A percentile compares a stretch with the other conserved stretches of the same genome.
Conservation (phyloP, 2,113 vertebrate genomes). For the Serilophus lunatus region DNA sequence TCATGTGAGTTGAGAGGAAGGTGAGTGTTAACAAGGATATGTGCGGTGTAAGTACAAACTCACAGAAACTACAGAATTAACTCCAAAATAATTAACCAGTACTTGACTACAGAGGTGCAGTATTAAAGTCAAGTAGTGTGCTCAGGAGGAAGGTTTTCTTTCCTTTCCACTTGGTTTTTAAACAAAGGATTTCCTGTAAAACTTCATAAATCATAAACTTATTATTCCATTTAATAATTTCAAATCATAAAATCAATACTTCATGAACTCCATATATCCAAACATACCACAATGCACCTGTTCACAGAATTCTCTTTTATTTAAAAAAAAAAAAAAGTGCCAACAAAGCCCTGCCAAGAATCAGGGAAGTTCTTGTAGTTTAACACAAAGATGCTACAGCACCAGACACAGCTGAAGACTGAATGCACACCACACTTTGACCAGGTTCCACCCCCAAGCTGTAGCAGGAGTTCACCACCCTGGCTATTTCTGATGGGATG, state of each 20-base stretch:
- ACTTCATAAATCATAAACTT: neutral
- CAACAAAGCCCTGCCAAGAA: neutral
- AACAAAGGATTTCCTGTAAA: neutral
- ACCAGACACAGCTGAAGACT: neutral
- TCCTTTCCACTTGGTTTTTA: neutral
- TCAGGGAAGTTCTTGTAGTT: neutral
- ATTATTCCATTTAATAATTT: neutral
- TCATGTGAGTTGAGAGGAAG: neutral
- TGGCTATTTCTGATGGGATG: neutral
- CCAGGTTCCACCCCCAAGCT: neutral
- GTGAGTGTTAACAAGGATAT: neutral
- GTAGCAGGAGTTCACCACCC: neutral
- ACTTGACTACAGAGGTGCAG: neutral
- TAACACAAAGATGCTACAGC: neutral
- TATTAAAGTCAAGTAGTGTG: accelerated
- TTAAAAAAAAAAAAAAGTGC: neutral
- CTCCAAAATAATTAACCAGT: neutral
- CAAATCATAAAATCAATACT: neutral
- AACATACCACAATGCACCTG: neutral
- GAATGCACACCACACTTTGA: accelerated
- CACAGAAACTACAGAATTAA: neutral
- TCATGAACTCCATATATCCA: neutral
- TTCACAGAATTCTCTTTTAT: neutral
- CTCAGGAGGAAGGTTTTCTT: neutral
- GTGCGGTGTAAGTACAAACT: neutral